Base-by-base conservation (phyloP, 1,140 invertebrate species). In the Drosophila nebulosa region DNA sequence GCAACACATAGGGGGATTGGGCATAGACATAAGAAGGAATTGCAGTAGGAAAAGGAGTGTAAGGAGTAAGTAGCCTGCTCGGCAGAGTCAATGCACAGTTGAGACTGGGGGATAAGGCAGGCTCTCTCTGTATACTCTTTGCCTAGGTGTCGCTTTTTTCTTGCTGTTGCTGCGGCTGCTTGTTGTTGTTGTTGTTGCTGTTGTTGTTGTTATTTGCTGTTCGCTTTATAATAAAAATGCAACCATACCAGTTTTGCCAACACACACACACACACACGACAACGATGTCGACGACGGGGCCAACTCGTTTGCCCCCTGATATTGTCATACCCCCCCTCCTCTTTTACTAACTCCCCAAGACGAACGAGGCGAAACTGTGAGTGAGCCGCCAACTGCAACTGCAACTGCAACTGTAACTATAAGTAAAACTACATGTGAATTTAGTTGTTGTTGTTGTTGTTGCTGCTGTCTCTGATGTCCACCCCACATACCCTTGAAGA, bases 201-300 rank as follows among this genome's bases (percentile, higher is more conserved):
- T 61, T 60, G 50, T 53, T 69, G 57, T 51, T 42, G 46, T 30
- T 61, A 42, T 61, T 63, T 46, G 27, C 53, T 66, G 71, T 77
- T 70, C 60, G 73, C 66, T 70, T 70, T 76, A 69, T 76, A 70
- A 77, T 77, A 77, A 77, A 77, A 77, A 77, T 77, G 74, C 74
- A 77, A 77, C 74, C 74, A 77, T 77, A 77, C 74, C 74, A 77
- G 74, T 77, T 77, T 77, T 76, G 66, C 64, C 73, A 75, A 75
- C 63, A 55, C 53, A 42, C 32, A 74, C n/a, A n/a, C n/a, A n/a
- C n/a, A n/a, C n/a, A n/a, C n/a, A n/a, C n/a, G n/a, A n/a, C n/a
- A n/a, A n/a, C n/a, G n/a, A n/a, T n/a, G n/a, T n/a, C n/a, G 51
- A 39, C 30, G 62, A 51, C 63, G 71, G 71, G 71, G 70, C 70